phyloP scores from a whole-genome alignment of 2,888 invertebrate species.

The Hecatera dysodea region DNA sequence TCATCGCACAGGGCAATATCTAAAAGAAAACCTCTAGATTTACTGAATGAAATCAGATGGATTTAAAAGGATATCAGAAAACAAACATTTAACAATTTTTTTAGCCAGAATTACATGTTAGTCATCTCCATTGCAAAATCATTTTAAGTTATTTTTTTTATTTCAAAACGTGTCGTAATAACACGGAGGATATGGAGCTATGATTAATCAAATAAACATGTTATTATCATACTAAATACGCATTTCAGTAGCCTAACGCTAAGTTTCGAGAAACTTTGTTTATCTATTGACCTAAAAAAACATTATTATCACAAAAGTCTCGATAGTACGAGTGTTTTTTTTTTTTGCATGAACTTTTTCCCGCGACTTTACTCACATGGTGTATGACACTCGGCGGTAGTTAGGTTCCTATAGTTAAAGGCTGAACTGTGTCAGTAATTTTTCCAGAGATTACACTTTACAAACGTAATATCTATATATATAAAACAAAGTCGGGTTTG shows the following conservation, averaged over 20 bases:
- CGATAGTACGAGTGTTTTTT: not conserved
- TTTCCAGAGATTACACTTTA: not conserved
- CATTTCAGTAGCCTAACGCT: not conserved
- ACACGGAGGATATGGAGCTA: not conserved
- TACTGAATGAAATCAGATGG: too few relatives aligned
- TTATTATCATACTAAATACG: slow-evolving; percentile 1
- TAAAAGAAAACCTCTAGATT: too few relatives aligned
- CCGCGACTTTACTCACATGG: too few relatives aligned
- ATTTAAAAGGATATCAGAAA: too few relatives aligned
- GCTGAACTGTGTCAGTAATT: too few relatives aligned
- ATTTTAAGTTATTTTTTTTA: not conserved
- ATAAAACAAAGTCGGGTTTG: too few relatives aligned
- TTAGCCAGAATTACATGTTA: too few relatives aligned
- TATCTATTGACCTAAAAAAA: not conserved
- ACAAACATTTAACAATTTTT: too few relatives aligned
- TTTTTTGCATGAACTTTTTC: not conserved
- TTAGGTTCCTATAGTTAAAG: too few relatives aligned
- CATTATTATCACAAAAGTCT: not conserved
- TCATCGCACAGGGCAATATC: too few relatives aligned
- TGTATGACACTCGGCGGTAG: not conserved
- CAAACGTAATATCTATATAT: too few relatives aligned
- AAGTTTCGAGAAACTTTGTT: not conserved
- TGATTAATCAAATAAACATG: not conserved
- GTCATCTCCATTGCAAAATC: not conserved
- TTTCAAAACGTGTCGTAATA: not conserved